These are phyloP conservation scores for Calypte anna DNA, from an alignment of 2,113 vertebrate genomes.

Conservation along the genomic window DNA sequence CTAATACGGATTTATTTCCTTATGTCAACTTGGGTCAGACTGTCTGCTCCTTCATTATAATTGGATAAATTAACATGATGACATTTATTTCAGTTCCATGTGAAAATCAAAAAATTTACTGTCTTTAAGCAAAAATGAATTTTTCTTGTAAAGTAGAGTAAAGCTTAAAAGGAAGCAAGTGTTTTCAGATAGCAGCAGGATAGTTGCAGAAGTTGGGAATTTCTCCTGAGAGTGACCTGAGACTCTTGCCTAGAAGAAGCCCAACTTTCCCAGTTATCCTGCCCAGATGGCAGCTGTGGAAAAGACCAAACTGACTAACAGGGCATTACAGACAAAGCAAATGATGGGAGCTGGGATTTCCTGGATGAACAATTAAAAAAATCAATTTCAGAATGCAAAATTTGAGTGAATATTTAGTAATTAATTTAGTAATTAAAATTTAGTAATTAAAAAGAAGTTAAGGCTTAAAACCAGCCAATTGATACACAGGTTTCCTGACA, in stretches of 20 bases:
- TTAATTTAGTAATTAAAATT: no score
- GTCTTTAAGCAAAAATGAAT: background rate
- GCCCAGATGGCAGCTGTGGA: slow-evolving; percentile 6
- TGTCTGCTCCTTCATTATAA: background rate
- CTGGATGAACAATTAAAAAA: background rate
- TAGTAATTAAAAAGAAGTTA: background rate
- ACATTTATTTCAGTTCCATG: background rate
- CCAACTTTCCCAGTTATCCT: slow-evolving; percentile 20
- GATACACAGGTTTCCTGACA: background rate
- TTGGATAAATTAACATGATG: background rate
- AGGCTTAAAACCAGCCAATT: background rate
- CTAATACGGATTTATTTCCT: background rate
- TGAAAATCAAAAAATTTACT: background rate
- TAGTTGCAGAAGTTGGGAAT: background rate
- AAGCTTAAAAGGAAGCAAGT: background rate
- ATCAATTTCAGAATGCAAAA: background rate
- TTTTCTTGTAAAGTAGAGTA: background rate
- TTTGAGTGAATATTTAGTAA: background rate
- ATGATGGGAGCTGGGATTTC: background rate
- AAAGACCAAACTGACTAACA: background rate
- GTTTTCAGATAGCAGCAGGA: background rate
- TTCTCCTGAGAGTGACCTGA: background rate
- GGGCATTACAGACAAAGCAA: background rate
- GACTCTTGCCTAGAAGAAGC: background rate
- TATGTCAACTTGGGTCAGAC: background rate